These are phyloP conservation scores for Endomychus coccineus DNA, from an alignment of 2,888 invertebrate genomes.

Conservation along the genomic window DNA sequence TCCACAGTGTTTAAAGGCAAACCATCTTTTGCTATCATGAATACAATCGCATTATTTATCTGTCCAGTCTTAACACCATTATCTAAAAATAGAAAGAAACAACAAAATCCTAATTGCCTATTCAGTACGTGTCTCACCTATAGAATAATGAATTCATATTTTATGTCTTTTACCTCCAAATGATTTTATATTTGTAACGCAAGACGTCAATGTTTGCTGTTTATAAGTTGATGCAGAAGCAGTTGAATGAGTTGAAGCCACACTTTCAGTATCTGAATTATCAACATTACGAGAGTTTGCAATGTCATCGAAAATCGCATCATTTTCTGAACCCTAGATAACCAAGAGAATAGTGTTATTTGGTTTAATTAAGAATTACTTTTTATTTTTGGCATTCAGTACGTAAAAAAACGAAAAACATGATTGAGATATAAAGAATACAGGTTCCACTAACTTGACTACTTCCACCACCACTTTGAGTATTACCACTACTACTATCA, in stretches of 20 bases:
- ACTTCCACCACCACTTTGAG: slow-evolving; percentile 4
- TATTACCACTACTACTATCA: slow-evolving; percentile 4
- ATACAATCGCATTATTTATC: slow-evolving; percentile 7
- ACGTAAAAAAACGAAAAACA: slow-evolving; percentile 5
- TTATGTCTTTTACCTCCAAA: slow-evolving; percentile 4
- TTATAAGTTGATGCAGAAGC: slow-evolving; percentile 6
- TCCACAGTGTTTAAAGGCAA: slow-evolving; percentile 6
- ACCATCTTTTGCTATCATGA: slow-evolving; percentile 8
- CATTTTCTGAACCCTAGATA: slow-evolving; percentile 2
- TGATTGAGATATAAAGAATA: slow-evolving; percentile 6
- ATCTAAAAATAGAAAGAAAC: slow-evolving; percentile 3
- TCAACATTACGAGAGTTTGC: slow-evolving; percentile 3
- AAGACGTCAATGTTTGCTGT: slow-evolving; percentile 8
- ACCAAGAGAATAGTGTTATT: slow-evolving; percentile 1
- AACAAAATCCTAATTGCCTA: background rate
- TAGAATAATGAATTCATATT: slow-evolving; percentile 2
- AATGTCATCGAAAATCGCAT: background rate
- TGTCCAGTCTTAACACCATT: slow-evolving; percentile 6
- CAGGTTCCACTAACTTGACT: slow-evolving; percentile 5
- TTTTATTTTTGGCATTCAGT: slow-evolving; percentile 6
- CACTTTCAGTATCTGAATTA: slow-evolving; percentile 6
- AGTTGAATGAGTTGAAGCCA: slow-evolving; percentile 2
- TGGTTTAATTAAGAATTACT: slow-evolving; percentile 1
- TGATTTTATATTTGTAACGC: slow-evolving; percentile 9
- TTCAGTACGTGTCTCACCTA: slow-evolving; percentile 1